Conservation (phyloP, 1,140 invertebrate genomes). For the Leptopilina boulardi region DNA sequence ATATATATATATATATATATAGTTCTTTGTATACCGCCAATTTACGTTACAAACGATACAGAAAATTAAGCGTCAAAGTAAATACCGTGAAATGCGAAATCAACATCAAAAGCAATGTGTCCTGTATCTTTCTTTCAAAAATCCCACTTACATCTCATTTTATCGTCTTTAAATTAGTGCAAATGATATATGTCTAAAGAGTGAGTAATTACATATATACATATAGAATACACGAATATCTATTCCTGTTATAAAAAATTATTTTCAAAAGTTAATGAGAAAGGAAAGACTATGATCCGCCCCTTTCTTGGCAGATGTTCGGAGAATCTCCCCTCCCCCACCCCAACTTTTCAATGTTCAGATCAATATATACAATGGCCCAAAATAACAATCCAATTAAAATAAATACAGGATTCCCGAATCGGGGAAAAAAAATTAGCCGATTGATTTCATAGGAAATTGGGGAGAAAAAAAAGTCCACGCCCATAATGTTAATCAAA, state of each 20-base stretch:
- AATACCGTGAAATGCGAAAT: neutral
- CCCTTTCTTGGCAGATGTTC: neutral
- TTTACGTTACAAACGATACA: slow-evolving; percentile 27
- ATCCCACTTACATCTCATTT: neutral
- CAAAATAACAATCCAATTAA: slow-evolving; percentile 28
- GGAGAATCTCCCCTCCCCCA: neutral
- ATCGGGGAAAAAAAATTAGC: neutral
- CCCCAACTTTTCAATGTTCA: neutral
- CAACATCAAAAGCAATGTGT: neutral
- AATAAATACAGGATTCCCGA: slow-evolving; percentile 2
- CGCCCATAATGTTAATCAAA: too few species aligned
- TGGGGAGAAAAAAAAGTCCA: neutral
- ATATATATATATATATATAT: slow-evolving; percentile 36
- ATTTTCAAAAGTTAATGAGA: slow-evolving; percentile 8
- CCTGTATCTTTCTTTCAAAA: neutral
- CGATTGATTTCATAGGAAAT: slow-evolving; percentile 3
- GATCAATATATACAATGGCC: slow-evolving; percentile 2
- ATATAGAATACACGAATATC: neutral
- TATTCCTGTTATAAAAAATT: neutral
- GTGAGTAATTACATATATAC: neutral
- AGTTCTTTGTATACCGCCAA: slow-evolving; percentile 44
- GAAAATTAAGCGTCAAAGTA: slow-evolving; percentile 32
- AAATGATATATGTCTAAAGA: neutral
- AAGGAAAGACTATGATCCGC: neutral
- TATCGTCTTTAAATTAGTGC: neutral